A percentile compares a stretch with the other conserved stretches of the same genome.
phyloP scores from a whole-genome alignment of 92 coral and sea anemone genomes.

The Muricea muricata region DNA sequence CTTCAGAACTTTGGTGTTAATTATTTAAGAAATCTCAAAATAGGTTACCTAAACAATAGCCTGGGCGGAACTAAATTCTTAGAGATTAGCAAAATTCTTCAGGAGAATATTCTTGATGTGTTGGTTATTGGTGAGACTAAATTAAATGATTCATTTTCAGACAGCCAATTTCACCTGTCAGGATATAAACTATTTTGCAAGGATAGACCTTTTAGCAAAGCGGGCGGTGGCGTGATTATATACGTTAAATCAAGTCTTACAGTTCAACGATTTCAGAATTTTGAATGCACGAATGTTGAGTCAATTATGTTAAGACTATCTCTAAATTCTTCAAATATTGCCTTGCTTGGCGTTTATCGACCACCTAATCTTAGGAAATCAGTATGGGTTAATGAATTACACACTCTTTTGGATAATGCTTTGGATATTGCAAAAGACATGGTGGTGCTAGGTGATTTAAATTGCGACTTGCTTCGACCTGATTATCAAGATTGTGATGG shows the following conservation, averaged over 20 bases:
- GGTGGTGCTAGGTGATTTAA: slow-evolving; percentile 30
- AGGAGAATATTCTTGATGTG: slow-evolving; percentile 22
- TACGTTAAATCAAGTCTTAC: slow-evolving; percentile 20
- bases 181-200: not conserved
- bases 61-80: slow-evolving; percentile 27
- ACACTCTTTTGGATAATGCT: slow-evolving; percentile 27
- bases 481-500: slow-evolving; percentile 19
- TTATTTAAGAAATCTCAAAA: too few species aligned
- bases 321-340: slow-evolving; percentile 16
- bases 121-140: slow-evolving; percentile 9
- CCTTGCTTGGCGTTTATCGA: slow-evolving; percentile 16
- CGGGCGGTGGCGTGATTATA: slow-evolving; percentile 14
- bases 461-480: slow-evolving; percentile 32
- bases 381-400: slow-evolving; percentile 41
- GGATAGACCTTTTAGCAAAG: slow-evolving; percentile 14
- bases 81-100: slow-evolving; percentile 18
- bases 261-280: not conserved
- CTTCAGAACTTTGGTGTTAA: too few species aligned
- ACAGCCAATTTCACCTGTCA: too few species aligned
- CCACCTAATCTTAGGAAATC: slow-evolving; percentile 31
- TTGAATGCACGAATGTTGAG: slow-evolving; percentile 20
- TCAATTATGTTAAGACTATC: slow-evolving; percentile 15
- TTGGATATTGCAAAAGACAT: slow-evolving; percentile 34
- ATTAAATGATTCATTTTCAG: too few species aligned
- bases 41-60: slow-evolving; percentile 12